Evolutionary conservation across 2,888 invertebrate species (phyloP).

Genomic region (Heliconius ethilla): DNA sequence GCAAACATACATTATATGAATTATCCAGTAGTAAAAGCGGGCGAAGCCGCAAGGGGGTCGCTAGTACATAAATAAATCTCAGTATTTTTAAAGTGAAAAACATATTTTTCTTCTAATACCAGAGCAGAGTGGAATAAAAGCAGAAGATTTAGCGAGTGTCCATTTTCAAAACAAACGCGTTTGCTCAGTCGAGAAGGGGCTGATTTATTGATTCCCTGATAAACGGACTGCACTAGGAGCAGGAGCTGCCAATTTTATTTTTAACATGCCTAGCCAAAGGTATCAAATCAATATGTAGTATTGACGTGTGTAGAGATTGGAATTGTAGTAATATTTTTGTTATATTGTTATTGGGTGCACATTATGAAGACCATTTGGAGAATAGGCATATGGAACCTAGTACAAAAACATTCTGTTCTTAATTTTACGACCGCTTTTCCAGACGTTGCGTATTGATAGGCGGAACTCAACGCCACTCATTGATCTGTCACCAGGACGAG

Average conservation of each 20-base stretch:
- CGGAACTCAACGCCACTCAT: not conserved
- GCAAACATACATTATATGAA: too few relatives aligned
- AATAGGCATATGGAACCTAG: too few relatives aligned
- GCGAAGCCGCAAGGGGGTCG: too few relatives aligned
- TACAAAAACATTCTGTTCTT: too few relatives aligned
- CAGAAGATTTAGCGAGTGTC: constrained; percentile 46
- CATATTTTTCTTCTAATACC: constrained; percentile 26
- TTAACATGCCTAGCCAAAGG: not conserved
- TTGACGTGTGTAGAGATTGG: not conserved
- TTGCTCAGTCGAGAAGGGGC: constrained; percentile 46
- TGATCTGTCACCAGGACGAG: not conserved
- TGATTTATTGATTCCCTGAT: constrained; percentile 52
- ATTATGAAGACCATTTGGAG: too few relatives aligned
- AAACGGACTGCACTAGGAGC: constrained; percentile 42
- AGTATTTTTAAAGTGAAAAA: constrained; percentile 19
- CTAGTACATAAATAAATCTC: constrained; percentile 1
- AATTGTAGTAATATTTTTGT: not conserved
- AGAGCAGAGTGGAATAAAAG: constrained; percentile 42
- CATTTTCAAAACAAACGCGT: constrained; percentile 50
- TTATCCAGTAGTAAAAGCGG: too few relatives aligned
- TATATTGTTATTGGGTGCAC: too few relatives aligned
- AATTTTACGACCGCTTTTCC: too few relatives aligned
- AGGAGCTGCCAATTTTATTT: constrained; percentile 13
- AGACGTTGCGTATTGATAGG: not conserved
- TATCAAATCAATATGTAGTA: not conserved